Evolutionary conservation across 2,888 invertebrate genomes (phyloP).

Genomic region (Cataglyphis cursor): DNA sequence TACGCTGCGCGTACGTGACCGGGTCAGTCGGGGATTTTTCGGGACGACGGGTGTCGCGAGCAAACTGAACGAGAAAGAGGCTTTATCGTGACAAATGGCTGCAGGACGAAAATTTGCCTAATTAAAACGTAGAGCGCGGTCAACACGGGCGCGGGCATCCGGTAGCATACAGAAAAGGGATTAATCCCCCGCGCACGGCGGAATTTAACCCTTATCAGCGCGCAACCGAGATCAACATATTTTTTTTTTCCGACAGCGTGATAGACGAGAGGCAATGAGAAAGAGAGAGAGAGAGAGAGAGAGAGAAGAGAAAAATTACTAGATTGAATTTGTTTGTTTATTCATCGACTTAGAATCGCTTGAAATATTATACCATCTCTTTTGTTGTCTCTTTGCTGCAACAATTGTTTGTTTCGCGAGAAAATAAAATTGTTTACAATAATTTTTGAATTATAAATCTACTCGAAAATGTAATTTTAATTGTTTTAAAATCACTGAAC

Average conservation of each 20-base stretch:
- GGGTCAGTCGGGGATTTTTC: slow-evolving; percentile 51
- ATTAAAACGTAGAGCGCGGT: slow-evolving; percentile 66
- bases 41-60: slow-evolving; percentile 32
- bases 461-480: not conserved
- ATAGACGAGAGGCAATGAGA: not conserved
- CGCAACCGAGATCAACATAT: slow-evolving; percentile 8
- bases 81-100: slow-evolving; percentile 72
- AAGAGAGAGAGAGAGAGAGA: not conserved
- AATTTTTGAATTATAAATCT: not conserved
- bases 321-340: slow-evolving; percentile 45
- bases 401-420: not conserved
- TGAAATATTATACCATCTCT: slow-evolving; percentile 7
- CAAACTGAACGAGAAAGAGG: slow-evolving; percentile 49
- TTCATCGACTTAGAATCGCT: slow-evolving; percentile 18
- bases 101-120: slow-evolving; percentile 76
- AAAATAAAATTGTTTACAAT: slow-evolving; percentile 3
- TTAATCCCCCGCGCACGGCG: slow-evolving; percentile 14
- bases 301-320: slow-evolving; percentile 3
- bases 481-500: not conserved
- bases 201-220: slow-evolving; percentile 51
- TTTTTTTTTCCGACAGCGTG: slow-evolving; percentile 7
- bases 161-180: slow-evolving; percentile 27
- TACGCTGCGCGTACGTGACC: slow-evolving; percentile 33
- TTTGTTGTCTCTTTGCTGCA: not conserved
- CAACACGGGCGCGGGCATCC: slow-evolving; percentile 34